Conservation (phyloP, 2,888 invertebrate species). For the Poecilus cupreus region DNA sequence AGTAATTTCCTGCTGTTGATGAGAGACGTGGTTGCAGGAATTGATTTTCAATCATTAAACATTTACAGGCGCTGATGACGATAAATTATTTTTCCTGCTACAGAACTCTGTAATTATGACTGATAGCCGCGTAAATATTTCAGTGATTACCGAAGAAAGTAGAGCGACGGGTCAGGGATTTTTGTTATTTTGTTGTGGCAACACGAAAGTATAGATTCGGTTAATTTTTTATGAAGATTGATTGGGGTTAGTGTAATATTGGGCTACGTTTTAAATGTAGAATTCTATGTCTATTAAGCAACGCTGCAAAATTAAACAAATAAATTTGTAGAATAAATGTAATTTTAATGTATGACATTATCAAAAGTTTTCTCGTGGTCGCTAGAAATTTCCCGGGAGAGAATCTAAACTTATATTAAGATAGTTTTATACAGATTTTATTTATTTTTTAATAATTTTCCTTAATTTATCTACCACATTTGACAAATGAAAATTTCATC, state of each 20-base stretch:
- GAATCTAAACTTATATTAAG: too few relatives aligned
- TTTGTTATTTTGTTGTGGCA: neutral
- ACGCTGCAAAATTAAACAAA: too few relatives aligned
- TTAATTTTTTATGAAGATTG: neutral
- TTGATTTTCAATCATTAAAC: constrained; percentile 54
- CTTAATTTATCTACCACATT: too few relatives aligned
- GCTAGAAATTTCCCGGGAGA: too few relatives aligned
- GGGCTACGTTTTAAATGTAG: neutral
- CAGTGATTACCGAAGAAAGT: neutral
- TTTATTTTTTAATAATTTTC: too few relatives aligned
- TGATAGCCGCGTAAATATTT: neutral
- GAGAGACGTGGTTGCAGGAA: constrained; percentile 16
- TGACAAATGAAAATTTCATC: too few relatives aligned
- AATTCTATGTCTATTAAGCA: too few relatives aligned
- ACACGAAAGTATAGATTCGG: neutral
- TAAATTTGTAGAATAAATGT: too few relatives aligned
- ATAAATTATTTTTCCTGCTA: constrained; percentile 39
- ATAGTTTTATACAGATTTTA: too few relatives aligned
- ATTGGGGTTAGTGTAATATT: neutral
- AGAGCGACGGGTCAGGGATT: neutral
- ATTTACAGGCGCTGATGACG: constrained; percentile 43
- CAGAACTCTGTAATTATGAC: constrained; percentile 22
- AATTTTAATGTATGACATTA: too few relatives aligned
- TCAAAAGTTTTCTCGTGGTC: too few relatives aligned
- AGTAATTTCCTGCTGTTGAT: constrained; percentile 54